Percentiles rank a stretch among this genome's conserved stretches.
Evolutionary conservation across 2,797 vertebrate species (phyloP).

Genomic region (Tiaroga cobitis): DNA sequence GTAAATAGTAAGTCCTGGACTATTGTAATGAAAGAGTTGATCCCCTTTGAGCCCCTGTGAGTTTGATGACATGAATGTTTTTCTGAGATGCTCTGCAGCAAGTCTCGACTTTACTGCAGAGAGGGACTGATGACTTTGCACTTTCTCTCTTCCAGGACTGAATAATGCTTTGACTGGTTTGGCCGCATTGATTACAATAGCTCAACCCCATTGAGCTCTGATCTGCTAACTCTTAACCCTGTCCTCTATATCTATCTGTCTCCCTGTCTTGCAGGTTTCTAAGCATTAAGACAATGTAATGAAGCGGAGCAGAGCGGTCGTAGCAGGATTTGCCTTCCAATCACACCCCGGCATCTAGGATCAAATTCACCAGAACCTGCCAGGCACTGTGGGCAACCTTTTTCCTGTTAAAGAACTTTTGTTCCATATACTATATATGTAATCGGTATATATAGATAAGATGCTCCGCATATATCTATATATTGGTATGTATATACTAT

Average conservation of each 20-base stretch:
- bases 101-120: slow-evolving; percentile 46
- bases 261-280: slow-evolving; percentile 83
- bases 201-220: slow-evolving; percentile 45
- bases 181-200: slow-evolving; percentile 47
- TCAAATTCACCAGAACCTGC: slow-evolving; percentile 87
- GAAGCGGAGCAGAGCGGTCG: slow-evolving; percentile 86
- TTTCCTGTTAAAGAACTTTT: slow-evolving; percentile 86
- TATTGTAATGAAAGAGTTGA: neutral
- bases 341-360: slow-evolving; percentile 89
- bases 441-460: slow-evolving; percentile 82
- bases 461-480: slow-evolving; percentile 81
- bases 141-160: slow-evolving; percentile 51
- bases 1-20: neutral
- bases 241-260: slow-evolving; percentile 47
- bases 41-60: neutral
- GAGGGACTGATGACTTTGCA: slow-evolving; percentile 49
- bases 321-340: slow-evolving; percentile 84
- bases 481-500: slow-evolving; percentile 85
- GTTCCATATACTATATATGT: slow-evolving; percentile 84
- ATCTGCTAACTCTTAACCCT: slow-evolving; percentile 47
- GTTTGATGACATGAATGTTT: slow-evolving; percentile 38
- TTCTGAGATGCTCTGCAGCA: slow-evolving; percentile 33
- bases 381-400: slow-evolving; percentile 88
- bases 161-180: slow-evolving; percentile 49
- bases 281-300: slow-evolving; percentile 83